phyloP scores from a whole-genome alignment of 2,888 invertebrate genomes.

The Troides helena region DNA sequence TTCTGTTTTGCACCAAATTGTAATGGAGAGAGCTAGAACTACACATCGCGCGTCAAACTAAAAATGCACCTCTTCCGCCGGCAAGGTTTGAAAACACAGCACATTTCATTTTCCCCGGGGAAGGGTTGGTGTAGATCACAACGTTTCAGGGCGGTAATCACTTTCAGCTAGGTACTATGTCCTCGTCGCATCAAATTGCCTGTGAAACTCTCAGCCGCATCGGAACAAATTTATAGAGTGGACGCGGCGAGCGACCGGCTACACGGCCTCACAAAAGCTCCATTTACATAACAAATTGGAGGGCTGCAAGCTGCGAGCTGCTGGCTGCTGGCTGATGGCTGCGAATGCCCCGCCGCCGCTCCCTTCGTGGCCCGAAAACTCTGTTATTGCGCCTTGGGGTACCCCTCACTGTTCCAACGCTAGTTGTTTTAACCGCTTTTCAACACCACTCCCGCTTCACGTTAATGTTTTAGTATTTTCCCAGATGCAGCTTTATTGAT shows the following conservation, averaged over 20 bases:
- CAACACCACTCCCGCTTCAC: not conserved
- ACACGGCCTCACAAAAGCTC: conserved; percentile 68
- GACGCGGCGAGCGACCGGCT: conserved; percentile 41
- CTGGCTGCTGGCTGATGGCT: conserved; percentile 11
- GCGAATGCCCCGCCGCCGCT: conserved; percentile 38
- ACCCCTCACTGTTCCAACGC: not conserved
- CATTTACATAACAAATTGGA: conserved; percentile 79
- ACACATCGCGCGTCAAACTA: no score
- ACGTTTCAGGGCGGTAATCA: conserved; percentile 17
- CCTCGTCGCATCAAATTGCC: conserved; percentile 34
- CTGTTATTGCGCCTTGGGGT: conserved; percentile 20
- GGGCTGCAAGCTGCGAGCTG: conserved; percentile 51
- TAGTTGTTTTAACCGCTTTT: not conserved
- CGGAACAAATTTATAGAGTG: conserved; percentile 43
- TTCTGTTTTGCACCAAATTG: no score
- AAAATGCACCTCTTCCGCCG: no score
- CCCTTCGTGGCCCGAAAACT: conserved; percentile 27
- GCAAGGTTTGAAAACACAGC: not conserved
- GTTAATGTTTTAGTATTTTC: not conserved
- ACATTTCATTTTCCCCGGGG: not conserved
- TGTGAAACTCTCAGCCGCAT: conserved; percentile 36
- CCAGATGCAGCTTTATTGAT: no score
- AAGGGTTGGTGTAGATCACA: not conserved
- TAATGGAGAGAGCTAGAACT: no score
- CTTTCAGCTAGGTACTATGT: conserved; percentile 6